Evolutionary conservation across 2,888 invertebrate genomes (phyloP).

Genomic region (Leptinotarsa rubiginosa): DNA sequence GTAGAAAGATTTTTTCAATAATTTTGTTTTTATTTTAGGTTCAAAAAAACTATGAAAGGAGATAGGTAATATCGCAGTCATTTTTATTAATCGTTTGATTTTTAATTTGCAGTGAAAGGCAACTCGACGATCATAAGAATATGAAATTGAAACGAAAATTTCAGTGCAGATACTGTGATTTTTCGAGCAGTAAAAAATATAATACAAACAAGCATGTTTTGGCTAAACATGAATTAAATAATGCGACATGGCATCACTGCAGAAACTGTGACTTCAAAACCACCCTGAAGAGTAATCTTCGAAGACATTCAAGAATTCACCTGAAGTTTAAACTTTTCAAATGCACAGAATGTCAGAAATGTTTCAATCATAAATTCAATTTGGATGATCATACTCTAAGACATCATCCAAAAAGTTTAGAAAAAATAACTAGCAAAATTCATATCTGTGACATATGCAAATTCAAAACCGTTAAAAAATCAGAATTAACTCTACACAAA

Average conservation of each 20-base stretch:
- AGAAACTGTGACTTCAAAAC: constrained; percentile 21
- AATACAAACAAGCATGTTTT: constrained; percentile 5
- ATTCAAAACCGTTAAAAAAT: constrained; percentile 27
- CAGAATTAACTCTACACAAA: constrained; percentile 30
- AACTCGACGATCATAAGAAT: background rate
- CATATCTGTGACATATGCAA: constrained; percentile 29
- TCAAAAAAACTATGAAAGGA: no score
- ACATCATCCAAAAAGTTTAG: constrained; percentile 10
- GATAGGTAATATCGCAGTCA: no score
- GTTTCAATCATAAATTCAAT: constrained; percentile 4
- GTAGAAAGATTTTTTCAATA: no score
- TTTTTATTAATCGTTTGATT: no score
- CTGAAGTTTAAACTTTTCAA: background rate
- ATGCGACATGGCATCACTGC: constrained; percentile 3
- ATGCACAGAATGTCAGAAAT: constrained; percentile 9
- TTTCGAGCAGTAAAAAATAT: background rate
- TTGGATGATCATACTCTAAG: constrained; percentile 26
- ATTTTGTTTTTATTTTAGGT: no score
- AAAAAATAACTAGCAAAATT: constrained; percentile 21
- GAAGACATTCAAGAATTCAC: constrained; percentile 21
- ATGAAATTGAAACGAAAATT: background rate
- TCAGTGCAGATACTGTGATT: constrained; percentile 10
- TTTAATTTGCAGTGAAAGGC: background rate
- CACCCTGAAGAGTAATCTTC: background rate
- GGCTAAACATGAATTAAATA: constrained; percentile 15